Conservation (phyloP, 2,113 vertebrate genomes). For the Cyrtonyx montezumae region DNA sequence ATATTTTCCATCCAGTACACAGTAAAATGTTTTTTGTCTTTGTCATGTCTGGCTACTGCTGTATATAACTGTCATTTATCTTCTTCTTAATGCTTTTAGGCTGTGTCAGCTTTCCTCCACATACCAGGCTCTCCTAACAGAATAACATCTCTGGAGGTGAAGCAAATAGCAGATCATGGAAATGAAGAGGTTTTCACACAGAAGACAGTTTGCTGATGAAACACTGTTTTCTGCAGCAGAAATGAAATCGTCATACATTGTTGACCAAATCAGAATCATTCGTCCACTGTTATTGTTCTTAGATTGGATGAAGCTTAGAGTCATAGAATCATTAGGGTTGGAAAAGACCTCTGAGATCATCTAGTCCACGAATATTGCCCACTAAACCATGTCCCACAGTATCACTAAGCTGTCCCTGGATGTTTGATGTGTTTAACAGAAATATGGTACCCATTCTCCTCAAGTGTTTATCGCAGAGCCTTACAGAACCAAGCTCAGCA, state of each 20-base stretch:
- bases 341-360: too few species aligned
- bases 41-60: background rate
- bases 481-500: background rate
- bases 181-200: background rate
- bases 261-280: background rate
- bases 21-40: background rate
- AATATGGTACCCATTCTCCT: background rate
- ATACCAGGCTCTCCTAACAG: background rate
- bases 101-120: background rate
- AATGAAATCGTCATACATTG: background rate
- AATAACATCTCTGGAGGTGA: background rate
- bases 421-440: background rate
- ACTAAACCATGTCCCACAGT: too few species aligned
- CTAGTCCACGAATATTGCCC: too few species aligned
- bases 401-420: too few species aligned
- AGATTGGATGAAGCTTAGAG: background rate
- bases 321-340: too few species aligned
- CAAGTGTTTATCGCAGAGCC: background rate
- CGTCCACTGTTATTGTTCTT: background rate
- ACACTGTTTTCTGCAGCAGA: background rate
- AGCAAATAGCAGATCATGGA: background rate
- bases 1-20: background rate
- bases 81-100: background rate
- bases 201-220: background rate
- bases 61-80: background rate